Evolutionary conservation across 2,113 vertebrate species (phyloP), one percentile per base, ranked within the genome.

Genomic region (Centropristis striata): DNA sequence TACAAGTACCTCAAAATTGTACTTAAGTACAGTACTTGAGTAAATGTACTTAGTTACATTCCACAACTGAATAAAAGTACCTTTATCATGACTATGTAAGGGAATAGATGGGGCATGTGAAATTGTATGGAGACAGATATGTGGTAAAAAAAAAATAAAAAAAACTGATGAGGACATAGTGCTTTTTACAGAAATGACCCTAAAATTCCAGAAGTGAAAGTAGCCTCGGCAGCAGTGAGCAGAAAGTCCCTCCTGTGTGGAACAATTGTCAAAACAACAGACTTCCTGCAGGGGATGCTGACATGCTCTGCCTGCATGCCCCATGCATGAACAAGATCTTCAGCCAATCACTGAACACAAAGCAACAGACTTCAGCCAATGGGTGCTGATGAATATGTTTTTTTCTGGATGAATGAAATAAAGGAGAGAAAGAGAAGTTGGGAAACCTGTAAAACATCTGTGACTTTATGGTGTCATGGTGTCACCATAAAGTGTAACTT

Each of bases 271-370:
- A 41, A 57, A 41, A 32, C 14, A 27, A 59, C 66, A 27, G 13
- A 46, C 36, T 36, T 61, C 53, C 57, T 54, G 23, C 9, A 28
- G 11, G 25, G n/a, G 23, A 75, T 54, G 12, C 44, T 54, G 44
- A 21, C 92, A 93, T 77, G 75, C 18, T 11, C 28, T 67, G 60
- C 8, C 28, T 21, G 88, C 85, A 37, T 93, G 91, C 67, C 61
- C 32, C 16, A n/a, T 5, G 61, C 91, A 75, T 93, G 93, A 21
- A 64, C 76, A 63, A 15, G 6, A 23, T 20, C 57, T 10, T 61
- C 46, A 65, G 59, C 93, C 90, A 92, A 90, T 90, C 75, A 84
- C 70, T 76, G 57, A 51, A 21, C 4, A 39, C 57, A 42, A 53
- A 78, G 69, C 65, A 46, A 27, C 15, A 20, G n/a, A 3, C 12